phyloP scores from a whole-genome alignment of 2,797 vertebrate genomes.

The Galagoides demidoff region DNA sequence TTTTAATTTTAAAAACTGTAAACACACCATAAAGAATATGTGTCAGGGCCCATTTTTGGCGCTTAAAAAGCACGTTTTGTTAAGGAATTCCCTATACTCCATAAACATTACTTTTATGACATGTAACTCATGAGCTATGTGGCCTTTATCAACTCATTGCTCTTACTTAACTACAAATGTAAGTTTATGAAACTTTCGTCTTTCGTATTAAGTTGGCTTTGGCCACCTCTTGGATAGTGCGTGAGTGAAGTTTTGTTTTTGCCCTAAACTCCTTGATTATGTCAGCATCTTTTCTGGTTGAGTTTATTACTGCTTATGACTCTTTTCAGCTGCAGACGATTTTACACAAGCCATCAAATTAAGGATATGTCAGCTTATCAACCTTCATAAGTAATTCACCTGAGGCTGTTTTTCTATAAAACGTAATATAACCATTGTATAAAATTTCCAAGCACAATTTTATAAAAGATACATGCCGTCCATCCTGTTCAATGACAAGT shows the following conservation, averaged over 20 bases:
- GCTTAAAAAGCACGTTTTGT: conserved; percentile 64
- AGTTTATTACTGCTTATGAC: background rate
- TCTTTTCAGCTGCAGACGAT: background rate
- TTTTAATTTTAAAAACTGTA: conserved; percentile 58
- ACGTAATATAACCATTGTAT: background rate
- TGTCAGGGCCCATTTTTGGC: conserved; percentile 60
- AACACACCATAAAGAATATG: background rate
- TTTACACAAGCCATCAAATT: background rate
- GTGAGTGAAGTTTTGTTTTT: conserved; percentile 32
- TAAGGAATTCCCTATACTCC: conserved; percentile 58
- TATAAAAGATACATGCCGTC: background rate
- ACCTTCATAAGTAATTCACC: background rate
- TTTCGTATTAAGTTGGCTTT: conserved; percentile 28
- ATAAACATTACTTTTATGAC: conserved; percentile 53
- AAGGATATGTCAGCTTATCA: background rate
- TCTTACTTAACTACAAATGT: background rate
- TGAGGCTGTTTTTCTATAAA: background rate
- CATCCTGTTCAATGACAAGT: background rate
- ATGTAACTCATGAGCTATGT: conserved; percentile 1
- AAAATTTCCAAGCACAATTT: background rate
- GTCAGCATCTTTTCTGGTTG: background rate
- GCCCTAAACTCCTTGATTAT: conserved; percentile 7
- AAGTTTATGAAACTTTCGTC: conserved; percentile 18
- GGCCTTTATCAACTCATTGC: background rate
- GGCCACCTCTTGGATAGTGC: conserved; percentile 20